Evolutionary conservation across 2,113 vertebrate genomes (phyloP).

Genomic region (Gymnarchus niloticus): DNA sequence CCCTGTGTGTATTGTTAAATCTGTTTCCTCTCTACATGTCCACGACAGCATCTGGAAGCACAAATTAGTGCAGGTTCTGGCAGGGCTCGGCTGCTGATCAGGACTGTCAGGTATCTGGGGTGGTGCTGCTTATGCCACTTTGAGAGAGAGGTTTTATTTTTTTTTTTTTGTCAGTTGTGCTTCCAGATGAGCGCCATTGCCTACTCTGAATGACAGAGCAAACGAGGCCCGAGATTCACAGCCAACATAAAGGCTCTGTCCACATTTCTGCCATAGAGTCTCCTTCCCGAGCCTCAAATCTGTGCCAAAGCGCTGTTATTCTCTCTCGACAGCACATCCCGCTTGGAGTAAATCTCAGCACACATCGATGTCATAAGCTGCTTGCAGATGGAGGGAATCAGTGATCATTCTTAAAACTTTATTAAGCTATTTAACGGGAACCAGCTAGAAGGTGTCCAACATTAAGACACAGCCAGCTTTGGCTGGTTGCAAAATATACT

Average conservation of each 20-base stretch:
- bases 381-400: not conserved
- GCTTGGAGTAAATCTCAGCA: not conserved
- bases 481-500: conserved; percentile 19
- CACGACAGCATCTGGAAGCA: not conserved
- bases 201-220: conserved; percentile 1
- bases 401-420: conserved; percentile 27
- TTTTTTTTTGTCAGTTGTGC: not conserved
- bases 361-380: not conserved
- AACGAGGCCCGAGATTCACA: not conserved
- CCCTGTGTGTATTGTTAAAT: not conserved
- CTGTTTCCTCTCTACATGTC: conserved; percentile 9
- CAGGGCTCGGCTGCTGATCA: not conserved
- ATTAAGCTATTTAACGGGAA: conserved; percentile 26
- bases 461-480: conserved; percentile 19
- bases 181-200: not conserved
- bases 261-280: not conserved
- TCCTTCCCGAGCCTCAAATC: not conserved
- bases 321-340: not conserved
- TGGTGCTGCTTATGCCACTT: not conserved
- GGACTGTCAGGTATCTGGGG: not conserved
- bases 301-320: not conserved
- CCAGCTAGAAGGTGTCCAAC: conserved; percentile 27
- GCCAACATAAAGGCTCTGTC: not conserved
- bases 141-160: not conserved
- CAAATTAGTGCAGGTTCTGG: not conserved